Conservation (phyloP, 2,888 invertebrate species). For the Himalopsyche anomala region DNA sequence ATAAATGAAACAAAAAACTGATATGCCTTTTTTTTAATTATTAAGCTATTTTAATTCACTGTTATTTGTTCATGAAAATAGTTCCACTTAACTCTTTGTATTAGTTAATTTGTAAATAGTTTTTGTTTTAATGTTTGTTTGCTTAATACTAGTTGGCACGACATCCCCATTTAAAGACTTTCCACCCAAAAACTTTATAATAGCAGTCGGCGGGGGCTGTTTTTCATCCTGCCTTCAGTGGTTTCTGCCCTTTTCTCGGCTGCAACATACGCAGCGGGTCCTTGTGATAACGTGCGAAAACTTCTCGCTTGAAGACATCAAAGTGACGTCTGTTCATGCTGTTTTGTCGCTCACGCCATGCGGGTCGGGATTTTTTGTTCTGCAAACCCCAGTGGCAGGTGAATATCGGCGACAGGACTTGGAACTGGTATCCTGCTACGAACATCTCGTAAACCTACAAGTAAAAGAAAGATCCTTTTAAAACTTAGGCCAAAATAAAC, state of each 20-base stretch:
- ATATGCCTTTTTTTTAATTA: neutral
- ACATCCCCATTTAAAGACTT: constrained; percentile 64
- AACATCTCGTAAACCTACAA: constrained; percentile 94
- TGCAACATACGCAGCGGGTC: constrained; percentile 78
- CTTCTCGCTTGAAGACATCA: constrained; percentile 88
- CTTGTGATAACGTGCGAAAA: constrained; percentile 85
- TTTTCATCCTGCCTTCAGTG: constrained; percentile 67
- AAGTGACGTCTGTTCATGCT: constrained; percentile 88
- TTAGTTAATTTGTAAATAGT: no score
- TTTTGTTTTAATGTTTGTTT: neutral
- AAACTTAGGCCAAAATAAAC: neutral
- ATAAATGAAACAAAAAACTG: neutral
- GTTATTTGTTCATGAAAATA: neutral
- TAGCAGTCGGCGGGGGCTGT: constrained; percentile 64
- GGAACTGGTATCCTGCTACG: constrained; percentile 91
- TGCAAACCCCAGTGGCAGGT: constrained; percentile 94
- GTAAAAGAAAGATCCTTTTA: constrained; percentile 55
- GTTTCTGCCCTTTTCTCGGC: constrained; percentile 73
- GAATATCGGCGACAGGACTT: constrained; percentile 91
- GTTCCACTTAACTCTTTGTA: no score
- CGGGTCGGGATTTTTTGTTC: constrained; percentile 85
- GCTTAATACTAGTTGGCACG: constrained; percentile 39
- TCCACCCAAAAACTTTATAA: constrained; percentile 64
- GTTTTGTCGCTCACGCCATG: constrained; percentile 93
- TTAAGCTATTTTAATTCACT: neutral